Evolutionary conservation across 2,888 invertebrate species (phyloP).

Genomic region (Latrodectus elegans): DNA sequence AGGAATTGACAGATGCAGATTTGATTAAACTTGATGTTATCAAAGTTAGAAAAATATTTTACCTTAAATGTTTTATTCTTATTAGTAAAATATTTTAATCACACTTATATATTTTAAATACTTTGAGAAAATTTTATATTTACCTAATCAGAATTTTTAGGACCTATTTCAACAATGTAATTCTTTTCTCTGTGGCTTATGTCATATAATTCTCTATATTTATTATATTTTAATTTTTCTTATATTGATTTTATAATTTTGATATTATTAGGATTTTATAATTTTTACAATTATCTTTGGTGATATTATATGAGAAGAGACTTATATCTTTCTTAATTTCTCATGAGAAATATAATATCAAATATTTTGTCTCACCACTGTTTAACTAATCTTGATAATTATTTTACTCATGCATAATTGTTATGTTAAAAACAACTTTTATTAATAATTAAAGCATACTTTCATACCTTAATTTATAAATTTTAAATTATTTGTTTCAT

Average conservation of each 20-base stretch:
- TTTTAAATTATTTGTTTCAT: not conserved
- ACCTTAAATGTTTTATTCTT: not conserved
- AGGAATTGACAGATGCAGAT: slow-evolving; percentile 88
- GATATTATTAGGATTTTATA: not conserved
- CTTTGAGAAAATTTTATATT: no score
- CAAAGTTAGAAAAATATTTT: slow-evolving; percentile 71
- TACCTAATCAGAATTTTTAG: no score
- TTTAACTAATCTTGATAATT: no score
- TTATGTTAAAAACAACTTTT: no score
- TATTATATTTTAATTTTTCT: not conserved
- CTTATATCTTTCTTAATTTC: not conserved
- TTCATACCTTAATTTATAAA: not conserved
- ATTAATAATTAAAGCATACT: no score
- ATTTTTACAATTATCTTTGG: not conserved
- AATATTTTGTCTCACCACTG: no score
- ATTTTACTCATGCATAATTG: no score
- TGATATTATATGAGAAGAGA: not conserved
- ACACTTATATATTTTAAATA: not conserved
- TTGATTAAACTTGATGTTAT: slow-evolving; percentile 88
- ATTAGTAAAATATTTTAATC: no score
- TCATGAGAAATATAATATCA: not conserved
- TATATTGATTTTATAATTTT: not conserved
- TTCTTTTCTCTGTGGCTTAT: no score
- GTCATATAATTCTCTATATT: no score
- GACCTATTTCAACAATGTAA: no score